Evolutionary conservation across 2,888 invertebrate genomes (phyloP).

Genomic region (Pelosia muscerda): DNA sequence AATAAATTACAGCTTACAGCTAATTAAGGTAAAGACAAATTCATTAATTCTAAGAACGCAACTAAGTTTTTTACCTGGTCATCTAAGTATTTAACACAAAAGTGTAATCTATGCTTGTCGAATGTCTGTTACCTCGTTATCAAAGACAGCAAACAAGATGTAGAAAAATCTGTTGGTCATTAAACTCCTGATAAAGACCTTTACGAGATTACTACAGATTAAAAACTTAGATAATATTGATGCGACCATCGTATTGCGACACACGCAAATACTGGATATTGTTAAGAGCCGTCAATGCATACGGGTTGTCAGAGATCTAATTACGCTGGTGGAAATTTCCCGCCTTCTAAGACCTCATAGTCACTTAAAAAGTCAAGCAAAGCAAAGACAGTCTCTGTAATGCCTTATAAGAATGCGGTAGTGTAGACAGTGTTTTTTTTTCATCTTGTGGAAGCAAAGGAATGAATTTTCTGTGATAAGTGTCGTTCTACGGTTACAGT

Average conservation of each 20-base stretch:
- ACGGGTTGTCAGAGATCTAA: slow-evolving; percentile 36
- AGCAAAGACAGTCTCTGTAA: slow-evolving; percentile 44
- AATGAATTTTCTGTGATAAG: slow-evolving; percentile 31
- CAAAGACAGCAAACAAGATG: slow-evolving; percentile 62
- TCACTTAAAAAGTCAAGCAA: slow-evolving; percentile 32
- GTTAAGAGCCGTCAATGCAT: slow-evolving; percentile 17
- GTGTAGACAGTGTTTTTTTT: slow-evolving; percentile 27
- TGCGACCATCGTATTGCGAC: slow-evolving; percentile 48
- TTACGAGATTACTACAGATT: slow-evolving; percentile 71
- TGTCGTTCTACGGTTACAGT: neutral
- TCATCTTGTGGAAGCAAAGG: slow-evolving; percentile 16
- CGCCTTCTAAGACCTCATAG: slow-evolving; percentile 48
- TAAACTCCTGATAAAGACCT: slow-evolving; percentile 65
- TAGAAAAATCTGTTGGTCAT: slow-evolving; percentile 62
- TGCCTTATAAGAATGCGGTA: slow-evolving; percentile 37
- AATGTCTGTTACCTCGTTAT: slow-evolving; percentile 46
- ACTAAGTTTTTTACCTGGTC: too few relatives aligned
- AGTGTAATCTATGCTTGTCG: slow-evolving; percentile 6
- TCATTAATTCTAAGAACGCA: too few relatives aligned
- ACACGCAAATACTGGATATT: slow-evolving; percentile 32
- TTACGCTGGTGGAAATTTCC: slow-evolving; percentile 48
- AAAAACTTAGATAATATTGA: slow-evolving; percentile 53
- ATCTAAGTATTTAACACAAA: neutral
- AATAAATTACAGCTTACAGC: too few relatives aligned
- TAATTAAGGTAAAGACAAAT: too few relatives aligned